These are phyloP conservation scores for Narcine bancroftii DNA, from an alignment of 2,113 vertebrate genomes.

Conservation along the genomic window DNA sequence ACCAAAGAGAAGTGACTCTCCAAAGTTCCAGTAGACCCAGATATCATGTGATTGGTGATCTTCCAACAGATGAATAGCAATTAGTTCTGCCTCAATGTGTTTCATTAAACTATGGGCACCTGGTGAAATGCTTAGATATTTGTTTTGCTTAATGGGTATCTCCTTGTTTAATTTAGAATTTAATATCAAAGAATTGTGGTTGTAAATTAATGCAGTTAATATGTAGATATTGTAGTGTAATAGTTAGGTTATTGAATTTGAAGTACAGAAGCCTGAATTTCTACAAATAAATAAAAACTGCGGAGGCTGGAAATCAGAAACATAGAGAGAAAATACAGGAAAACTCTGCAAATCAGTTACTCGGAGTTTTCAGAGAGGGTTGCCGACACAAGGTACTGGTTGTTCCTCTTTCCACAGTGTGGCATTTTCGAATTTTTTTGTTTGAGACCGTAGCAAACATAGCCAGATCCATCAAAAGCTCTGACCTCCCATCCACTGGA, in stretches of 20 bases:
- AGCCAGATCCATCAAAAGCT: too few relatives aligned
- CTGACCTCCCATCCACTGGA: too few relatives aligned
- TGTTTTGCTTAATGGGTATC: not conserved
- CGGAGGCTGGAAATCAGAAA: too few relatives aligned
- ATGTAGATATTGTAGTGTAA: not conserved
- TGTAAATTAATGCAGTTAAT: not conserved
- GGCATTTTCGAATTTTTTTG: too few relatives aligned
- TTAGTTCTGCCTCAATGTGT: not conserved
- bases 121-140: not conserved
- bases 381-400: too few relatives aligned
- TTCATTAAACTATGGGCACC: not conserved
- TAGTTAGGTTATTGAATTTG: not conserved
- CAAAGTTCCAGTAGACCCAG: not conserved
- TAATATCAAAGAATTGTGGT: not conserved
- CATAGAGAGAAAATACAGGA: too few relatives aligned
- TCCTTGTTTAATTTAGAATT: not conserved
- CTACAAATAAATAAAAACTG: too few relatives aligned
- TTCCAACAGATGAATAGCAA: not conserved
- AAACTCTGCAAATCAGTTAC: too few relatives aligned
- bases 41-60: not conserved
- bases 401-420: too few relatives aligned
- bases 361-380: too few relatives aligned
- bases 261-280: not conserved
- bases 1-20: not conserved
- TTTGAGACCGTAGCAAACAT: too few relatives aligned